Evolutionary conservation across 2,113 vertebrate genomes (phyloP).

Genomic region (Desmodus rotundus): DNA sequence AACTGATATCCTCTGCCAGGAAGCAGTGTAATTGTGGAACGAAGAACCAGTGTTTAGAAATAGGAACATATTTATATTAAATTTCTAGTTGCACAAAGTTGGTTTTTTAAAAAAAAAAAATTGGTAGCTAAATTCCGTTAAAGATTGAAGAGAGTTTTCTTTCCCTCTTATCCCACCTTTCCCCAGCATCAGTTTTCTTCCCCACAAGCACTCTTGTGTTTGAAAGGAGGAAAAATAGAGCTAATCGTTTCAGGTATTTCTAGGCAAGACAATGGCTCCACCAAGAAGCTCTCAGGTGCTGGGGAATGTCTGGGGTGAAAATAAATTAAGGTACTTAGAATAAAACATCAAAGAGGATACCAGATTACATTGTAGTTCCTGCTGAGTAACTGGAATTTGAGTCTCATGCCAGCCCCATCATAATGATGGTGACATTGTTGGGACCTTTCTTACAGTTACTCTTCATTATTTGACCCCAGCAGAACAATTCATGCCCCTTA

Average conservation of each 20-base stretch:
- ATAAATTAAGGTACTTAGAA: neutral
- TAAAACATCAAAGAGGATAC: constrained; percentile 3
- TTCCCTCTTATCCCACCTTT: neutral
- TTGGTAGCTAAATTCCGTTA: neutral
- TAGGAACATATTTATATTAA: constrained; percentile 7
- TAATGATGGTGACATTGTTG: neutral
- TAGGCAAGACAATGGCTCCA: neutral
- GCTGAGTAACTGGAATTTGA: neutral
- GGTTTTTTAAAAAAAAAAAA: neutral
- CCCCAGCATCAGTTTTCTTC: neutral
- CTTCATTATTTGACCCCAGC: neutral
- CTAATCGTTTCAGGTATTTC: neutral
- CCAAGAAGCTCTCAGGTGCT: neutral
- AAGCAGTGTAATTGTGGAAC: neutral
- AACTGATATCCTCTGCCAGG: neutral
- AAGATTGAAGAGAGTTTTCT: neutral
- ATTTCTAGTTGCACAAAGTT: neutral
- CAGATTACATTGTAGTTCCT: neutral
- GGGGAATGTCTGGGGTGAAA: neutral
- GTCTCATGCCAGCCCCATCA: neutral
- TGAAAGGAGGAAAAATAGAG: neutral
- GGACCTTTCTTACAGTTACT: neutral
- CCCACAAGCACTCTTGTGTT: neutral
- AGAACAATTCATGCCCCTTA: neutral
- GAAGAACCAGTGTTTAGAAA: neutral